These are phyloP conservation scores for Zosterops pallidus DNA, from an alignment of 2,113 vertebrate genomes.

Conservation along the genomic window DNA sequence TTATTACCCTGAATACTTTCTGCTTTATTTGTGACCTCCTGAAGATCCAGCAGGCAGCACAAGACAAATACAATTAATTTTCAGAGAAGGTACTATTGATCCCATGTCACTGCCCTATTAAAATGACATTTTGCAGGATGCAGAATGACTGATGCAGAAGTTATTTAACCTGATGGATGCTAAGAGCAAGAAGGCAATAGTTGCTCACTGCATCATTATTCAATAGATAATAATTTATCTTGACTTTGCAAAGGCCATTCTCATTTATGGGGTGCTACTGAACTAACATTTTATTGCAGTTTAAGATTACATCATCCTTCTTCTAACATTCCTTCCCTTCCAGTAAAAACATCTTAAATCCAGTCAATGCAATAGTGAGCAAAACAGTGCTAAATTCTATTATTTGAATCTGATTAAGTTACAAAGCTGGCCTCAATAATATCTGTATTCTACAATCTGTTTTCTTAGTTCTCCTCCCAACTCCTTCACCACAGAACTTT, in stretches of 20 bases:
- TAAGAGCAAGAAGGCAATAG: background rate
- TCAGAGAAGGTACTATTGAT: constrained; percentile 19
- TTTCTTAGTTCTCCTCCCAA: background rate
- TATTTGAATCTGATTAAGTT: background rate
- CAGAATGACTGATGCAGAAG: constrained; percentile 14
- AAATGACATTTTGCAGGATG: constrained; percentile 8
- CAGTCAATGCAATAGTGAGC: background rate
- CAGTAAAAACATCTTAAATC: background rate
- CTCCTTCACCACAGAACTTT: background rate
- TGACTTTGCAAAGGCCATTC: background rate
- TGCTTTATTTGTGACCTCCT: background rate
- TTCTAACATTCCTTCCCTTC: background rate
- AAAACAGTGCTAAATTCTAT: background rate
- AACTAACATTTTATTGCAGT: background rate
- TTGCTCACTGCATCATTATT: background rate
- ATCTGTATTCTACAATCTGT: background rate
- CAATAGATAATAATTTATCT: background rate
- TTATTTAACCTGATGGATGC: constrained; percentile 3
- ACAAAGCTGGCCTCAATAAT: background rate
- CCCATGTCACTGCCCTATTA: constrained; percentile 3
- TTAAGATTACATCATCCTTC: background rate
- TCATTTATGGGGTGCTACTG: background rate
- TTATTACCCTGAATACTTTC: background rate
- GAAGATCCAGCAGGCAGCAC: background rate
- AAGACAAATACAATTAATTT: constrained; percentile 21